phyloP scores from a whole-genome alignment of 2,888 invertebrate species.

The Campaea margaritaria region DNA sequence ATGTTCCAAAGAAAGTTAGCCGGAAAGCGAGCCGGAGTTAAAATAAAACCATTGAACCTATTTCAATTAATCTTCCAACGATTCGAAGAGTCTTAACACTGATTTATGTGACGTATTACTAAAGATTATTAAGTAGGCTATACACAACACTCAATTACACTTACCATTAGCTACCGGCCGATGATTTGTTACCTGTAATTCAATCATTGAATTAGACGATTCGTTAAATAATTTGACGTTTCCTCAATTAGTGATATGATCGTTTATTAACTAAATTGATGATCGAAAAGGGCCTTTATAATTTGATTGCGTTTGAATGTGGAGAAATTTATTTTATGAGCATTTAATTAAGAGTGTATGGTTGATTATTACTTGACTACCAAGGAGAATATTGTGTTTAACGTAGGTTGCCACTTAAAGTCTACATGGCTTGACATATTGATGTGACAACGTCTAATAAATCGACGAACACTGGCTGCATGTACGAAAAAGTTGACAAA shows the following conservation, averaged over 20 bases:
- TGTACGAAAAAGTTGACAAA: no score
- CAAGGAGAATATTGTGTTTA: background rate
- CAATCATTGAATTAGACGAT: slow-evolving; percentile 24
- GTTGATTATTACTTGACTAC: slow-evolving; percentile 3
- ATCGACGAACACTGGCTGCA: no score
- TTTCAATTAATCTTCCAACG: slow-evolving; percentile 14
- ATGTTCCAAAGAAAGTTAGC: no score
- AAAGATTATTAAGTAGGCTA: slow-evolving; percentile 29
- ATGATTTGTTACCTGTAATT: slow-evolving; percentile 40
- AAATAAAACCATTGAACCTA: background rate
- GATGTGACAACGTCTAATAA: no score
- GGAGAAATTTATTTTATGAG: slow-evolving; percentile 18
- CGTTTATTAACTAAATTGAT: slow-evolving; percentile 22
- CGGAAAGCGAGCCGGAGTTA: no score
- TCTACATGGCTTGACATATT: no score
- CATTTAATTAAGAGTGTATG: slow-evolving; percentile 9
- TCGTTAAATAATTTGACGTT: slow-evolving; percentile 34
- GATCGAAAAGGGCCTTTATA: slow-evolving; percentile 13
- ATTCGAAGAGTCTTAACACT: slow-evolving; percentile 11
- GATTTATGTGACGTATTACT: slow-evolving; percentile 26
- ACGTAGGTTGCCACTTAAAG: no score
- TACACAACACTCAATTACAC: slow-evolving; percentile 29
- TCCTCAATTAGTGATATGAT: slow-evolving; percentile 28
- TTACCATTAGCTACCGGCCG: slow-evolving; percentile 34
- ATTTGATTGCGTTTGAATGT: slow-evolving; percentile 18